Evolutionary conservation across 2,888 invertebrate species (phyloP).

Genomic region (Tachystola acroxantha): DNA sequence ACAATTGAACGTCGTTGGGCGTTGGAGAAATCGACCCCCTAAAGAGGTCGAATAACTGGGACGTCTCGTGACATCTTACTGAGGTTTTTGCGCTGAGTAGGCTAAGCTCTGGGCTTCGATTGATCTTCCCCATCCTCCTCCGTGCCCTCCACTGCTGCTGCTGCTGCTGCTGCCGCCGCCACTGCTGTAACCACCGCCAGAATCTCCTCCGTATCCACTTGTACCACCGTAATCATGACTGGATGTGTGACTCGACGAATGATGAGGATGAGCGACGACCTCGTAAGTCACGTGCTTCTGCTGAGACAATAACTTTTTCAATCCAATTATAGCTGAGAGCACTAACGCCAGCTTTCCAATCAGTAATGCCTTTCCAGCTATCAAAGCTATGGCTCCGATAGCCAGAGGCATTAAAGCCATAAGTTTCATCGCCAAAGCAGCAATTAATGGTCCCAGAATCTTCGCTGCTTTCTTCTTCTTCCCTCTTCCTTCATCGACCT

Average conservation of each 20-base stretch:
- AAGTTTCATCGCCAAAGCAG: constrained; percentile 86
- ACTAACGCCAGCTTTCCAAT: constrained; percentile 92
- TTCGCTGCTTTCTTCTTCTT: constrained; percentile 91
- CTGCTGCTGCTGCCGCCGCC: constrained; percentile 68
- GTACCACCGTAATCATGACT: constrained; percentile 82
- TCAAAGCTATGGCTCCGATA: constrained; percentile 88
- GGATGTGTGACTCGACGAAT: constrained; percentile 82
- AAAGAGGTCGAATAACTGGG: constrained; percentile 56
- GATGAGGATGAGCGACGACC: constrained; percentile 91
- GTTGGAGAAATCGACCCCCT: constrained; percentile 52
- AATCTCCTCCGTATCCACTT: constrained; percentile 81
- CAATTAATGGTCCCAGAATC: constrained; percentile 86
- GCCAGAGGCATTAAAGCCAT: constrained; percentile 88
- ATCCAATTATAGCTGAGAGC: constrained; percentile 88
- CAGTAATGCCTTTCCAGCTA: constrained; percentile 90
- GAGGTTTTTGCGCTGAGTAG: constrained; percentile 86
- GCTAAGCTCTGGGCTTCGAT: constrained; percentile 87
- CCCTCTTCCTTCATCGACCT: constrained; percentile 84
- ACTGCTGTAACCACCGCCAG: constrained; percentile 75
- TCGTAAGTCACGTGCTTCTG: constrained; percentile 93
- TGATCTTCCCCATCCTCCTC: constrained; percentile 86
- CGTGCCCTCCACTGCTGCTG: constrained; percentile 47
- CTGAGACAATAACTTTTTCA: constrained; percentile 88
- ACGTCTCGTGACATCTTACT: constrained; percentile 40
- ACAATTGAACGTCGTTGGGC: constrained; percentile 37